Evolutionary conservation across 1,140 invertebrate genomes (phyloP).

Genomic region (Drosophila bocqueti): DNA sequence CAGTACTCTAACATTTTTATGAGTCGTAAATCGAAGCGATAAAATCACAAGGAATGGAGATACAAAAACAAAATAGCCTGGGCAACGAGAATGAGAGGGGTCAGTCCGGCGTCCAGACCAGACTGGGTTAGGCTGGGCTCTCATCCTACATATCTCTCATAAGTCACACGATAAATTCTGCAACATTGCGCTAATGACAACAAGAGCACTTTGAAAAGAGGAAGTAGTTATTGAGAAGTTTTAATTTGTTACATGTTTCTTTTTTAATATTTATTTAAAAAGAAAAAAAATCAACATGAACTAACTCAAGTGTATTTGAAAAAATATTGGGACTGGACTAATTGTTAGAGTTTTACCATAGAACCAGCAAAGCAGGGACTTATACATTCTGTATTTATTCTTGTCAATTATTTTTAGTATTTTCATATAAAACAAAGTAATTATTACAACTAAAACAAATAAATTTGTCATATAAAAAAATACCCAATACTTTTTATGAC

Average conservation of each 20-base stretch:
- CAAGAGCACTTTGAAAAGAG: constrained; percentile 17
- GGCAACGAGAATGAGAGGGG: constrained; percentile 23
- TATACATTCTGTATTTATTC: no score
- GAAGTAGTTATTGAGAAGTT: no score
- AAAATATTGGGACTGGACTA: no score
- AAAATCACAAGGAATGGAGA: constrained; percentile 70
- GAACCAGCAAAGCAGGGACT: neutral
- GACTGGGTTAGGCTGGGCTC: constrained; percentile 27
- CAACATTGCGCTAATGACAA: constrained; percentile 82
- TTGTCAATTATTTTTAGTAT: no score
- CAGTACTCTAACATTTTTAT: constrained; percentile 73
- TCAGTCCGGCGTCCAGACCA: constrained; percentile 28
- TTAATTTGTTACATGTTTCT: neutral
- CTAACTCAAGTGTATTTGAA: neutral
- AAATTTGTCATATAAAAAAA: no score
- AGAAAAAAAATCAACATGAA: neutral
- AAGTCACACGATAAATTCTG: constrained; percentile 82
- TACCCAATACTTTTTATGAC: no score
- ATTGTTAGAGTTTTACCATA: neutral
- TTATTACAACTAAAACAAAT: no score
- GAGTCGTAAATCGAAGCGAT: constrained; percentile 83
- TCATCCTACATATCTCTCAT: constrained; percentile 47
- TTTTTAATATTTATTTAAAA: neutral
- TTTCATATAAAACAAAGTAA: no score
- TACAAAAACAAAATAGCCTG: constrained; percentile 62